Evolutionary conservation across 2,797 vertebrate genomes (phyloP), one percentile per base, ranked within the genome.

Genomic region (Myripristis murdjan): DNA sequence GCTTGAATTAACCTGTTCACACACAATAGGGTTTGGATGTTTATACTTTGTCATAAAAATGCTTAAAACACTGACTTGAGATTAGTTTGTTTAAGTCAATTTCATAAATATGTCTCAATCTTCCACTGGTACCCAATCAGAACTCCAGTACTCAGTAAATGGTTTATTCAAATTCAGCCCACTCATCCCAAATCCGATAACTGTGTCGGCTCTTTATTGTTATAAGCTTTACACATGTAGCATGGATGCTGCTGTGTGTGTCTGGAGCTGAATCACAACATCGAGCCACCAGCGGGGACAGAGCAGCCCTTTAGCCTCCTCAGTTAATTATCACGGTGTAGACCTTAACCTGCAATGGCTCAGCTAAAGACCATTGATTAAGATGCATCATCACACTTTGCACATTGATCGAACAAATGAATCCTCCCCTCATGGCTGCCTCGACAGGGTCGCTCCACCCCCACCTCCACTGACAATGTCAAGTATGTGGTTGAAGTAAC

Each of bases 281-380:
- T 39, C 59, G 55, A 69, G 18, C n/a, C 24, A 61, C 61, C 41
- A 48, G 37, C 22, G 51, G 49, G 46, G 46, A n/a, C 51, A 60
- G 16, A 1, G 0, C 22, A 24, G 23, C 43, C 16, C 28, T 77
- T 70, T 60, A 49, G 14, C 54, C 15, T 28, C 15, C 2, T 57
- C 1, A 20, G 66, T 72, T 79, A 70, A 89, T 84, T 77, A 74
- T 24, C 53, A 48, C 57, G 51, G 59, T 51, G 56, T 18, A n/a
- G 39, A 78, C 49, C 16, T 37, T 23, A 79, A 68, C 39, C 63
- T 70, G 18, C 23, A 35, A 77, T 37, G 48, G 16, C 22, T 76
- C 6, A 26, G 35, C 68, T 82, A 82, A 91, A 81, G 57, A 67
- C 69, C 51, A 89, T 68, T 67, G 85, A 91, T 85, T 63, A 51